A percentile compares a stretch with the other conserved stretches of the same genome.
Evolutionary conservation across 1,140 invertebrate species (phyloP).

Genomic region (Pseudobourletiella spinata): DNA sequence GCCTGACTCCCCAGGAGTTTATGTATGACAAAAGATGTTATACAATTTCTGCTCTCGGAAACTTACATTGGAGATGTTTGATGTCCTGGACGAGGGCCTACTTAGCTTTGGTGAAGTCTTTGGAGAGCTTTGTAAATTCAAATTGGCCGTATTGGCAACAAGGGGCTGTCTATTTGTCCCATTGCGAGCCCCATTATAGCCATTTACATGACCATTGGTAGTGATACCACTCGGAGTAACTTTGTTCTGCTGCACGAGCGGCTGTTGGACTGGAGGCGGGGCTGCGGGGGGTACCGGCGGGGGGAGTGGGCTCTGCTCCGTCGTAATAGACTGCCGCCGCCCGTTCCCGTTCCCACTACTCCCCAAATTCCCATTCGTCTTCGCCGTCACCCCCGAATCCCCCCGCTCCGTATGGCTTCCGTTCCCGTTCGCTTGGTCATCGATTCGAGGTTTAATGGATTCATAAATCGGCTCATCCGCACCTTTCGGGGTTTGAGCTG

Average conservation of each 20-base stretch:
- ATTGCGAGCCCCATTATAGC: not conserved
- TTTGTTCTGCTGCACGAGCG: not conserved
- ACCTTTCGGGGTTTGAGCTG: conserved; percentile 37
- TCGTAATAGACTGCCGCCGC: not conserved
- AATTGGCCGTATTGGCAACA: conserved; percentile 42
- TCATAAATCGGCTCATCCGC: conserved; percentile 71
- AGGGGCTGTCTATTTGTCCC: conserved; percentile 47
- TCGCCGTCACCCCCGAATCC: not conserved
- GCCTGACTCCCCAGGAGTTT: not conserved
- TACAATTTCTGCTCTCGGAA: not conserved
- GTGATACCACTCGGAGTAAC: not conserved
- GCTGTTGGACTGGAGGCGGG: not conserved
- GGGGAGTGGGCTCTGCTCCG: not conserved
- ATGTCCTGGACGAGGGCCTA: conserved; percentile 2
- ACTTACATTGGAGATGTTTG: conserved; percentile 15
- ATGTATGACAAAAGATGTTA: not conserved
- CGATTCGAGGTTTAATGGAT: conserved; percentile 59
- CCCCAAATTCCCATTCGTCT: not conserved
- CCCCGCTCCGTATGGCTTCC: not conserved
- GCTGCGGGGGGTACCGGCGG: not conserved
- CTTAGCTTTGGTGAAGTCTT: conserved; percentile 12
- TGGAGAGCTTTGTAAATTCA: conserved; percentile 20
- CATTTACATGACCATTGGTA: not conserved
- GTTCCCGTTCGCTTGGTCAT: not conserved
- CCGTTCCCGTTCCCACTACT: not conserved